phyloP scores from a whole-genome alignment of 35 echinoderm and acorn worm species.

The Amphiura filiformis region DNA sequence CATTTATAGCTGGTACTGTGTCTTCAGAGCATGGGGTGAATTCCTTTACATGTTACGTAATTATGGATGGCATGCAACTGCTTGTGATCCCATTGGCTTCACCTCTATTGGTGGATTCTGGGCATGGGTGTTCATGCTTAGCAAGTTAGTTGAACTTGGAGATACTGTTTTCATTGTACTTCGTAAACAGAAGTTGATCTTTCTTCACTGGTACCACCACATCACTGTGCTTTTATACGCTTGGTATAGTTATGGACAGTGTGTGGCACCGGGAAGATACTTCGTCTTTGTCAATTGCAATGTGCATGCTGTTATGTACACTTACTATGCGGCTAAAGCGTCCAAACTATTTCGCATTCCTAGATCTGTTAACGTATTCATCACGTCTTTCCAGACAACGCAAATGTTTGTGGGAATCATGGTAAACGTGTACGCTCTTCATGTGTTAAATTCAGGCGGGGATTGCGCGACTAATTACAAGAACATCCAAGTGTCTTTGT shows the following conservation, averaged over 20 bases:
- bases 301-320: conserved; percentile 89
- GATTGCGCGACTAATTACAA: conserved; percentile 38
- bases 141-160: conserved; percentile 77
- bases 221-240: conserved; percentile 77
- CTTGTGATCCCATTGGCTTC: conserved; percentile 86
- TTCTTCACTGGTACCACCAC: conserved; percentile 92
- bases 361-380: conserved; percentile 63
- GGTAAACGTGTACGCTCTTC: conserved; percentile 66
- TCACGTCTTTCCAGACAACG: conserved; percentile 56
- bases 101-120: conserved; percentile 69
- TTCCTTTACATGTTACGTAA: conserved; percentile 61
- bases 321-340: conserved; percentile 71
- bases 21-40: conserved; percentile 55
- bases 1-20: conserved; percentile 69
- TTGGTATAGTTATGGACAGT: conserved; percentile 83
- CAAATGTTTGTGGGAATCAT: conserved; percentile 76
- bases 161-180: conserved; percentile 86
- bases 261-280: conserved; percentile 62
- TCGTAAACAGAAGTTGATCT: conserved; percentile 77
- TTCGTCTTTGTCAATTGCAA: conserved; percentile 82
- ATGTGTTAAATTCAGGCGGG: conserved; percentile 31
- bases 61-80: conserved; percentile 74
- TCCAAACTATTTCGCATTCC: conserved; percentile 64
- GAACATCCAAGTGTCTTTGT: conserved; percentile 44
- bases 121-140: conserved; percentile 78